Conservation (phyloP, 64 coral and sea anemone species). For the Orbicella faveolata region DNA sequence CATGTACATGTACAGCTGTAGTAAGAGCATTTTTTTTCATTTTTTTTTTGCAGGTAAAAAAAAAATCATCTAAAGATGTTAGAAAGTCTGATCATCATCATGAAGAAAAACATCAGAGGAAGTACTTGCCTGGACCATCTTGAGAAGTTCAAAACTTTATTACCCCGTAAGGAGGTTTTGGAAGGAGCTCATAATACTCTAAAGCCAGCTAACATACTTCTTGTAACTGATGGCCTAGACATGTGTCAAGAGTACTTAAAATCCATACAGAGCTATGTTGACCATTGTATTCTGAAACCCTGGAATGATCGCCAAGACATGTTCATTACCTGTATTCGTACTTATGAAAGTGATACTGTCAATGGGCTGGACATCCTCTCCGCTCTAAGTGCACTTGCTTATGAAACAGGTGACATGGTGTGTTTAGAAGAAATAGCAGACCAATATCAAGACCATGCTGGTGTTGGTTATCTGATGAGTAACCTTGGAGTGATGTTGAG, state of each 20-base stretch:
- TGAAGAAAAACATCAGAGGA: neutral
- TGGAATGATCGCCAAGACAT: neutral
- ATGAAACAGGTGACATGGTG: neutral
- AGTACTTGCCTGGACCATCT: neutral
- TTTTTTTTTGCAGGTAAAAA: neutral
- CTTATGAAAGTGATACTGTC: neutral
- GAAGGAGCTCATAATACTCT: neutral
- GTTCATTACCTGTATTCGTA: neutral
- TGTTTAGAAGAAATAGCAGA: neutral
- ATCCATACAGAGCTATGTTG: neutral
- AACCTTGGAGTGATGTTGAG: conserved; percentile 4
- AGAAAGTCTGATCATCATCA: neutral
- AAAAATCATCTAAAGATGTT: neutral
- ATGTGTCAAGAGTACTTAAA: neutral
- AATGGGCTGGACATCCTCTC: neutral
- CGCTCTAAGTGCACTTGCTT: neutral
- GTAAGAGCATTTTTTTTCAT: neutral
- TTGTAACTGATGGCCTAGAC: neutral
- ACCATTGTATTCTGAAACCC: neutral
- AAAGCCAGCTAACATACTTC: neutral
- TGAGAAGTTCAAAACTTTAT: neutral
- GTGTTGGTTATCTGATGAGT: conserved; percentile 5
- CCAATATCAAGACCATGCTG: neutral
- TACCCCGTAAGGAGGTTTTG: neutral
- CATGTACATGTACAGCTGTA: too few relatives aligned